phyloP scores from a whole-genome alignment of 2,888 invertebrate genomes.

The Alsophila aescularia region DNA sequence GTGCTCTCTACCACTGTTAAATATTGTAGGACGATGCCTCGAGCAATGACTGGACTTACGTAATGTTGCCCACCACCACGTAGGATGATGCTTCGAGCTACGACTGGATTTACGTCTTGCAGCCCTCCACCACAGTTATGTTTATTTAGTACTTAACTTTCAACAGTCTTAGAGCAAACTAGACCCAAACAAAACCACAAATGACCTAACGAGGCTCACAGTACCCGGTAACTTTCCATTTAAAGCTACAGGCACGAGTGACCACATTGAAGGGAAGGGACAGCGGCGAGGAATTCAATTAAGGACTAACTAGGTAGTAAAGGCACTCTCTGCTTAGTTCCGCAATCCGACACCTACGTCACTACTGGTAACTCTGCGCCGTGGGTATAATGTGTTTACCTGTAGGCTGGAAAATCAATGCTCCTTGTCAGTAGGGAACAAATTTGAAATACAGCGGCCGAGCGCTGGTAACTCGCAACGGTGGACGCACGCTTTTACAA shows the following conservation, averaged over 20 bases:
- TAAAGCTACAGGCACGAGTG: background rate
- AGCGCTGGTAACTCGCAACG: too few relatives aligned
- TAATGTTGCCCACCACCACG: too few relatives aligned
- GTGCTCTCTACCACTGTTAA: too few relatives aligned
- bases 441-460: background rate
- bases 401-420: conserved; percentile 1
- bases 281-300: conserved; percentile 2
- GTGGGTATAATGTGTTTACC: conserved; percentile 4
- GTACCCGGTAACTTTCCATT: too few relatives aligned
- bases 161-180: background rate
- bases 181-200: background rate
- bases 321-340: background rate
- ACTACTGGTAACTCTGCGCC: background rate
- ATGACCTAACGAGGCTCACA: background rate
- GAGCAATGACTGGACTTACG: too few relatives aligned
- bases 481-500: too few relatives aligned
- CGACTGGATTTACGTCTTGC: too few relatives aligned
- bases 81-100: too few relatives aligned
- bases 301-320: background rate
- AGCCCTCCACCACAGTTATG: too few relatives aligned
- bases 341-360: conserved; percentile 1
- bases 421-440: background rate
- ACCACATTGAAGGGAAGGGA: background rate
- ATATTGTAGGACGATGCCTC: too few relatives aligned
- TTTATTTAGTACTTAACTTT: too few relatives aligned